phyloP scores from a whole-genome alignment of 2,797 vertebrate genomes.

The Nyctibius grandis region DNA sequence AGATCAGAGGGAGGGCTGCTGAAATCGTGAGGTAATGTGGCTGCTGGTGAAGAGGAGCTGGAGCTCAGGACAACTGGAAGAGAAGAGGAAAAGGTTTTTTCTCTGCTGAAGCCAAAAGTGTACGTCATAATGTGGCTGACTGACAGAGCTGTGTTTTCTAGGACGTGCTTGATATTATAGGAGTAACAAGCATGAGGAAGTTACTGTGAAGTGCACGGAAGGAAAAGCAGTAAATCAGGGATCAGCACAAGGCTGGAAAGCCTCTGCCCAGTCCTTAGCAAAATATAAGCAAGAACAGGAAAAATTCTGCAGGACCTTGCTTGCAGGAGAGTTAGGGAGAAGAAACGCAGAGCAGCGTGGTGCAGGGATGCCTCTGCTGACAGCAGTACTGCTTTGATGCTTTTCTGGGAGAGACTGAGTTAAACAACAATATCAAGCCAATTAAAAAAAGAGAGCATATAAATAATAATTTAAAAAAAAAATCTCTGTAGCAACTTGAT shows the following conservation, averaged over 20 bases:
- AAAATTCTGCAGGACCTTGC: neutral
- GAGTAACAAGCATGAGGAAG: neutral
- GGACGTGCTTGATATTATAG: neutral
- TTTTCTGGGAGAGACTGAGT: neutral
- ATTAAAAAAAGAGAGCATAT: neutral
- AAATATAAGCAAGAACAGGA: neutral
- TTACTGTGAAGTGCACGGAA: neutral
- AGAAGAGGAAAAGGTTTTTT: constrained; percentile 11
- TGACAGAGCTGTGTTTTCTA: constrained; percentile 21
- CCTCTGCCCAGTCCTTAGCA: neutral
- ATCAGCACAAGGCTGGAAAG: neutral
- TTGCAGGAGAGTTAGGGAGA: neutral
- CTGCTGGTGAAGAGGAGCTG: constrained; percentile 46
- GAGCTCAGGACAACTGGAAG: neutral
- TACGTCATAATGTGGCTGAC: constrained; percentile 16
- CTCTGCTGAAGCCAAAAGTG: constrained; percentile 36
- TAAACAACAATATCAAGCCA: neutral
- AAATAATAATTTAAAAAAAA: neutral
- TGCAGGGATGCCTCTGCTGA: neutral
- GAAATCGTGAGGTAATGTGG: constrained; percentile 40
- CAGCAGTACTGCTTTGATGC: neutral
- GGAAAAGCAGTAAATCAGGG: neutral
- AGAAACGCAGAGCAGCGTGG: fast-evolving
- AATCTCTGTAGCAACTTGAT: neutral
- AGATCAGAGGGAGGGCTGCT: constrained; percentile 43